These are phyloP conservation scores for Zaprionus lineosus DNA, from an alignment of 2,888 invertebrate species.

Conservation along the genomic window DNA sequence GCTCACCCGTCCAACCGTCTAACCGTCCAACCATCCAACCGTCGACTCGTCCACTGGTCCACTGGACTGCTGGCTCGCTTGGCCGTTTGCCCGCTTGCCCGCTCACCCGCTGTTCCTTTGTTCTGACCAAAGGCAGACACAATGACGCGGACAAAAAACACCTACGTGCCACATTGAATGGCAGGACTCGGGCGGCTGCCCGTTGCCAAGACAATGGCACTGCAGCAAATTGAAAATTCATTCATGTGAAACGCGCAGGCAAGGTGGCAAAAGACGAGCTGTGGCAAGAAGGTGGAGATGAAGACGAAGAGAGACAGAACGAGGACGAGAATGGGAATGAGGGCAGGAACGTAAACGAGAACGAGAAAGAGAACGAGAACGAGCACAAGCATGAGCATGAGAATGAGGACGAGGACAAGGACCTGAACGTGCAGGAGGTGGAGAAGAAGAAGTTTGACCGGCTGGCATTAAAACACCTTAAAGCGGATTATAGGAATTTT, in stretches of 20 bases:
- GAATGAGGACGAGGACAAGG: background rate
- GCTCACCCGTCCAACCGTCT: too few relatives aligned
- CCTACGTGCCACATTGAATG: conserved; percentile 75
- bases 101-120: conserved; percentile 78
- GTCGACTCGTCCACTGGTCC: too few relatives aligned
- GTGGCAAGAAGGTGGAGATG: conserved; percentile 8
- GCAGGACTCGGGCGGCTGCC: conserved; percentile 70
- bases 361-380: conserved; percentile 51
- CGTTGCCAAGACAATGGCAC: conserved; percentile 75
- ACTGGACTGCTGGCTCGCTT: conserved; percentile 55
- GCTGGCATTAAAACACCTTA: conserved; percentile 75
- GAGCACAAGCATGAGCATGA: conserved; percentile 7
- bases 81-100: too few relatives aligned
- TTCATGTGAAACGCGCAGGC: conserved; percentile 75
- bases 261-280: conserved; percentile 46
- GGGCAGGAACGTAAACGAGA: too few relatives aligned
- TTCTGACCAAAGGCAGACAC: conserved; percentile 62
- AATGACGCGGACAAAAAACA: conserved; percentile 72
- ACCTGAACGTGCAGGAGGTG: background rate
- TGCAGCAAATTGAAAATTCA: conserved; percentile 78
- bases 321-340: background rate
- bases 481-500: conserved; percentile 80
- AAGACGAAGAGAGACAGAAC: background rate
- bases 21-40: too few relatives aligned
- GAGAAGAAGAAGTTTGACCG: conserved; percentile 55